Percentiles rank a stretch among this genome's conserved stretches.
Evolutionary conservation across 2,797 vertebrate genomes (phyloP).

Genomic region (Bufotes viridis): DNA sequence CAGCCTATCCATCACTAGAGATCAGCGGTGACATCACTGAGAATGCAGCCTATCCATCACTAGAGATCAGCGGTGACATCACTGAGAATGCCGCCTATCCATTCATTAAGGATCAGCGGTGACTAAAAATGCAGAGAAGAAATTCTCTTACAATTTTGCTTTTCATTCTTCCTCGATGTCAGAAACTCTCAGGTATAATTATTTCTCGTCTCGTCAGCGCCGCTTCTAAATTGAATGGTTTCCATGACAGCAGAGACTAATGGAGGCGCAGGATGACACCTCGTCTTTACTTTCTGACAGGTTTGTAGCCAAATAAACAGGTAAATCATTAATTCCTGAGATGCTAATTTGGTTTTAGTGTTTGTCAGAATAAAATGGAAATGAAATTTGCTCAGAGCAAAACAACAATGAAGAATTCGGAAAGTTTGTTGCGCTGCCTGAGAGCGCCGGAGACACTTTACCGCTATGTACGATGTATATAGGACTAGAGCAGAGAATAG

Average conservation of each 20-base stretch:
- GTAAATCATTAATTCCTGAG: conserved; percentile 15
- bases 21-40: too few species aligned
- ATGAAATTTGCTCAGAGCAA: background rate
- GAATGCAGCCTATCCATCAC: background rate
- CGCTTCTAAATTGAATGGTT: conserved; percentile 3
- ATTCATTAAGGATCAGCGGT: background rate
- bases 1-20: too few species aligned
- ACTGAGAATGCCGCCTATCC: background rate
- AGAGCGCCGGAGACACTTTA: background rate
- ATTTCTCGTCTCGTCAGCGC: background rate
- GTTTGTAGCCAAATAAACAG: conserved; percentile 20
- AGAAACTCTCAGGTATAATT: background rate
- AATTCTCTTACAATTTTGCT: background rate
- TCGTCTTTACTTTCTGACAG: background rate
- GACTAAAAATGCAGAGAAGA: background rate
- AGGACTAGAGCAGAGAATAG: background rate
- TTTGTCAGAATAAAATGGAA: background rate
- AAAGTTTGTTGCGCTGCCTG: background rate
- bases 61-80: background rate
- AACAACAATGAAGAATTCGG: background rate
- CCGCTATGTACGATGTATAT: background rate
- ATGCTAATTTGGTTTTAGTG: conserved; percentile 10
- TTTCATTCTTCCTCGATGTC: background rate
- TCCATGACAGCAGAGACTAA: conserved; percentile 4
- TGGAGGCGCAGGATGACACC: background rate